These are phyloP conservation scores for Scomber japonicus DNA, from an alignment of 2,113 vertebrate genomes.

Conservation along the genomic window DNA sequence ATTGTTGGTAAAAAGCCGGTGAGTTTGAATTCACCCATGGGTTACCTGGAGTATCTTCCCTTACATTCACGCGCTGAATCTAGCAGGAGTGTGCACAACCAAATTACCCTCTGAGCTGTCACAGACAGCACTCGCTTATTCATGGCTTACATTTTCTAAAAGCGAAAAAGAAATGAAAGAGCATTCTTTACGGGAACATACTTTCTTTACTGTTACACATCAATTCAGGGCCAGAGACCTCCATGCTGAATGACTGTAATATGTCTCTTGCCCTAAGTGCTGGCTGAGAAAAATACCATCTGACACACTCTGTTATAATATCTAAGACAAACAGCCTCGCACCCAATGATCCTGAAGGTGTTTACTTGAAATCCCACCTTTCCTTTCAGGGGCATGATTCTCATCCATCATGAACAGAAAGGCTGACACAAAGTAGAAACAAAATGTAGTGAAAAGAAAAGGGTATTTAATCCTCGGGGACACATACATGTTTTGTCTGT, in stretches of 20 bases:
- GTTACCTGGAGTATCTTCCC: constrained; percentile 11
- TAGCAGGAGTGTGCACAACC: constrained; percentile 19
- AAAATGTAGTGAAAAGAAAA: not conserved
- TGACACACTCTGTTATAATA: constrained; percentile 23
- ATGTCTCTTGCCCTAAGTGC: constrained; percentile 13
- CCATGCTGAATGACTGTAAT: constrained; percentile 45
- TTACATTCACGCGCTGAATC: constrained; percentile 33
- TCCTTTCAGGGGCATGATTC: not conserved
- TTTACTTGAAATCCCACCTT: constrained; percentile 4
- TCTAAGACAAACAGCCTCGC: constrained; percentile 37
- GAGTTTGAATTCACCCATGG: constrained; percentile 65
- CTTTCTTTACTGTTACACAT: constrained; percentile 35
- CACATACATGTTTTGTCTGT: not conserved
- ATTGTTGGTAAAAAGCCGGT: constrained; percentile 99
- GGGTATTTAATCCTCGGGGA: not conserved
- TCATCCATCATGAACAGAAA: not conserved
- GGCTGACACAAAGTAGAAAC: not conserved
- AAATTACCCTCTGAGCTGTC: constrained; percentile 36
- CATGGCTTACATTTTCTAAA: not conserved
- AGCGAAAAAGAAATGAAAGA: not conserved
- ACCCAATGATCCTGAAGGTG: constrained; percentile 11
- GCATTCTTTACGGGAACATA: constrained; percentile 20
- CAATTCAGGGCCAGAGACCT: constrained; percentile 48
- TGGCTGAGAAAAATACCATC: not conserved
- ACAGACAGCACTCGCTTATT: constrained; percentile 15